Conservation (phyloP, 2,113 vertebrate species). For the Dicaeum eximium region DNA sequence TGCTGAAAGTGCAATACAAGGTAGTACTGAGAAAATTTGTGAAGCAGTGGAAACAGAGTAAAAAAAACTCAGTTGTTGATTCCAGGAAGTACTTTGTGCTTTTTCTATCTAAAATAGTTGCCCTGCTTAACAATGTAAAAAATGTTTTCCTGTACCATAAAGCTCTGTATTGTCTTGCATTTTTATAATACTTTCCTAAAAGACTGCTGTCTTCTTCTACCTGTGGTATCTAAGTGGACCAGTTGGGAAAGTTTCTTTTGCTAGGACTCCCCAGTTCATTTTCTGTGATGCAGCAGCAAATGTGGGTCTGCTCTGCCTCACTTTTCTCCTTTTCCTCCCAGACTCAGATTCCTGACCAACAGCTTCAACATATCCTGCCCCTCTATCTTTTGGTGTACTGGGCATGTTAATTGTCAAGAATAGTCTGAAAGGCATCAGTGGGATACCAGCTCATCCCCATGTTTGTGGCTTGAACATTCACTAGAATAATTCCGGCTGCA, state of each 20-base stretch:
- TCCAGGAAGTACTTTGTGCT: not conserved
- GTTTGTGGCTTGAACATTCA: not conserved
- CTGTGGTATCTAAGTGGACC: not conserved
- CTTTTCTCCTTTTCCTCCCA: not conserved
- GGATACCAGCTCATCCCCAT: not conserved
- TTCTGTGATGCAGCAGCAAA: accelerated
- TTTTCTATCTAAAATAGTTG: not conserved
- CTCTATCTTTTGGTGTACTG: not conserved
- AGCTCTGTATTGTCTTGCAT: not conserved
- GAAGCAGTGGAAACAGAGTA: not conserved
- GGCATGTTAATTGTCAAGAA: not conserved
- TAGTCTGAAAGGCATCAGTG: not conserved
- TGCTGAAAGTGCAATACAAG: not conserved
- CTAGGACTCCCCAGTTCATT: not conserved
- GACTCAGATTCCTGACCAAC: not conserved
- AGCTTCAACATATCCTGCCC: not conserved
- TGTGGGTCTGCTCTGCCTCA: not conserved
- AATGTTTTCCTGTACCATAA: not conserved
- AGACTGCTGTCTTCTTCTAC: not conserved
- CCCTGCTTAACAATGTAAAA: not conserved
- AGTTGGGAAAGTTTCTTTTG: not conserved
- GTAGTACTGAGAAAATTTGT: not conserved
- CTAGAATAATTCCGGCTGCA: not conserved
- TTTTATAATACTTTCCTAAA: not conserved
- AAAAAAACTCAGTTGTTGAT: not conserved